phyloP scores from a whole-genome alignment of 92 coral and sea anemone genomes.

The Zoanthus sociatus region DNA sequence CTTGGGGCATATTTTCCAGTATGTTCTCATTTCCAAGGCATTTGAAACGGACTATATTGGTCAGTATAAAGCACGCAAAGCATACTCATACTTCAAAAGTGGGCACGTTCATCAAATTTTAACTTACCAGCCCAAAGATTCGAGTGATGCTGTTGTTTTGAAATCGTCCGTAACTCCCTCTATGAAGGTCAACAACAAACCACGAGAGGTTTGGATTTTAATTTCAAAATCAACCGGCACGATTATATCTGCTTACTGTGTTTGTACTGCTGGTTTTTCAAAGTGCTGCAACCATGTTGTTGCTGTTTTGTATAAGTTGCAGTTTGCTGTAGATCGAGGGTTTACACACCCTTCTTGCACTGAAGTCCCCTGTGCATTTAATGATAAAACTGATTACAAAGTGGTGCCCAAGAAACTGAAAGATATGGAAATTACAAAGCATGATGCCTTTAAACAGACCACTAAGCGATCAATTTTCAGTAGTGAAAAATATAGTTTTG shows the following conservation, averaged over 20 bases:
- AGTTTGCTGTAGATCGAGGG: slow-evolving; percentile 37
- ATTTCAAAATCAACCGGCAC: slow-evolving; percentile 29
- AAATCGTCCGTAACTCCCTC: slow-evolving; percentile 48
- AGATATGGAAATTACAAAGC: slow-evolving; percentile 32
- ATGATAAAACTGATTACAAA: slow-evolving; percentile 25
- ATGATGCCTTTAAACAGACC: slow-evolving; percentile 21
- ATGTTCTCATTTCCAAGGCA: slow-evolving; percentile 37
- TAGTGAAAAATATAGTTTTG: slow-evolving; percentile 23
- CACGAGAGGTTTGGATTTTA: slow-evolving; percentile 27
- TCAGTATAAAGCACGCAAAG: slow-evolving; percentile 42
- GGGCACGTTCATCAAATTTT: slow-evolving; percentile 43
- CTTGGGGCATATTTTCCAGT: slow-evolving; percentile 45
- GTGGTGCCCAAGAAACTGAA: slow-evolving; percentile 32
- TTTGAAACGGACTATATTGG: slow-evolving; percentile 45
- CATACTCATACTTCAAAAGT: slow-evolving; percentile 41
- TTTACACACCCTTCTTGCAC: slow-evolving; percentile 43
- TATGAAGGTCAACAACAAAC: slow-evolving; percentile 38
- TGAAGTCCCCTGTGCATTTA: slow-evolving; percentile 45
- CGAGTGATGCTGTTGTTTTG: slow-evolving; percentile 42
- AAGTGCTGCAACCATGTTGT: slow-evolving; percentile 43
- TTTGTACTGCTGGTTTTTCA: slow-evolving; percentile 48
- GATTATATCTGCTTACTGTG: slow-evolving; percentile 38
- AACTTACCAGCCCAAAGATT: slow-evolving; percentile 34
- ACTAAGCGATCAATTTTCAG: slow-evolving; percentile 19
- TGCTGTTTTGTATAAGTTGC: slow-evolving; percentile 43